Base-by-base conservation (phyloP, 1,140 invertebrate species). In the Saxidomus purpurata region DNA sequence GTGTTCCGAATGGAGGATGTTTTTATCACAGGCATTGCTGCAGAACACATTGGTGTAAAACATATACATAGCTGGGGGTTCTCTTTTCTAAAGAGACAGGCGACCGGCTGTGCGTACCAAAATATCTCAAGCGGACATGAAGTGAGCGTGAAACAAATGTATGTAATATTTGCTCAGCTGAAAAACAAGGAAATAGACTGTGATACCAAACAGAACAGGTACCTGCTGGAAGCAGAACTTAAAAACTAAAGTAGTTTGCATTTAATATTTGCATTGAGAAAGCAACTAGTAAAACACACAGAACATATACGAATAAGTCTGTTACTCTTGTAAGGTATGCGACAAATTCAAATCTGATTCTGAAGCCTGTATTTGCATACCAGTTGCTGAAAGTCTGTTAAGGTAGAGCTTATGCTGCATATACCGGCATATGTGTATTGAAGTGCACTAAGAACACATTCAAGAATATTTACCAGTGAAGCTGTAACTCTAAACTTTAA, bases 1-100 rank as follows among this genome's bases (percentile, higher is more conserved):
- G 52, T 94, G 15, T 90, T 96, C 15, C 93, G 94, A 61, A 89
- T 96, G 34, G 96, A 96, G 87, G 96, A 96, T 90, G 93, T 96
- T 38, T 96, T 94, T 88, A 91, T 96, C 15, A 96, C 95, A 11
- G 96, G 94, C 0, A 49, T 94, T 49, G 90, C 89, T 38, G 91
- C 93, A 0, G 76, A 80, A 28, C 82, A 84, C n/a, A 88, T 93
- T 0, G 40, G 82, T 15, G 71, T 92, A 3, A 17, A 47, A 4
- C 79, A 91, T 22, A 49, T 90, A 8, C 55, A 92, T 52, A 87
- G 87, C 61, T 47, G 47, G 13, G 49, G 52, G 0, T 92, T 94
- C 47, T 52, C 49, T 31, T 90, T 87, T 52, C 0, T 22, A 3
- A 90, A 83, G 47, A 81, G n/a, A 22, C 36, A 67, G 13, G 11